Evolutionary conservation across 1,140 invertebrate species (phyloP), one percentile per base, ranked within the genome.

Genomic region (Drosophila fuyamai): DNA sequence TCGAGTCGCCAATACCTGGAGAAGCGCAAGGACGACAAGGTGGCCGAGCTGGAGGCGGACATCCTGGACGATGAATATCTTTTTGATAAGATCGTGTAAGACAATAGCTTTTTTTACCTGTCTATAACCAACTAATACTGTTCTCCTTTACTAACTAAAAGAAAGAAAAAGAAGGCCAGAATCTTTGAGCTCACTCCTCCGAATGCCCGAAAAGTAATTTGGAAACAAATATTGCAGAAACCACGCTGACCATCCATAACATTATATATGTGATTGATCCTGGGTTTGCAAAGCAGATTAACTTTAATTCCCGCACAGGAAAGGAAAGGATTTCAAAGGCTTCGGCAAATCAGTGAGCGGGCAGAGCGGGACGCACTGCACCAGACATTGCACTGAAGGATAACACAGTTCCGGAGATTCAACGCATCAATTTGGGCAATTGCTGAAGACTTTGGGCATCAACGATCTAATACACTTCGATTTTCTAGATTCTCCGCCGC

Each of bases 241-340:
- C 99, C 16, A 99, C 98, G 5, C 93, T 99, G 9, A 99, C 99
- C 1, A 99, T 99, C 79, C 99, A 99, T 92, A 99, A 99, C 81
- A 99, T 99, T 73, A 97, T 98, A 54, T 99, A 99, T 94, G 99
- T 99, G 0, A 99, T 99, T 78, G 99, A 99, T 94, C 98, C 98
- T 14, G 99, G 99, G 2, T 99, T 99, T 93, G 98, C 98, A 46
- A 99, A 99, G 93, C 98, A 99, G 93, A 99, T 99, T 92, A 99
- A 98, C 93, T 99, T 99, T 91, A 99, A 99, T 94, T 98, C 99
- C 0, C 94, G 97, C 71, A 99, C 98, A 9, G 98, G 99, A 14
- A 99, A 99, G 97, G 99, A 99, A 97, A 99, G 93, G 97, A 98
- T 99, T 57, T 99, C 98, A 5, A 99, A 99, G 94, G 97, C 97